Evolutionary conservation across 2,888 invertebrate genomes (phyloP).

Genomic region (Koerneria pararmatus): DNA sequence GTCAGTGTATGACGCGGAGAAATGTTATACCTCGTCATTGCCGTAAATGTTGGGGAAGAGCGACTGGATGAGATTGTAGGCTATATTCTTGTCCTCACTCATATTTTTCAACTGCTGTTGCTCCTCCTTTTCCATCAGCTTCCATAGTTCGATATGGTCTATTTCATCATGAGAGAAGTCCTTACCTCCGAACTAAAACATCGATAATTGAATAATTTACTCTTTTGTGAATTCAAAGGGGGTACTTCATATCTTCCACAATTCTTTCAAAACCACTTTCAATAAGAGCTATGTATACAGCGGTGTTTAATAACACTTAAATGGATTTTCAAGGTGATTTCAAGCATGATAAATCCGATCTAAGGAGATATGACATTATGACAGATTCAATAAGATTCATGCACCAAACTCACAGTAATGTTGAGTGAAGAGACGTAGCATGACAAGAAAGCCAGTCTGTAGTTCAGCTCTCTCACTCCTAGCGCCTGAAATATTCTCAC

Average conservation of each 20-base stretch:
- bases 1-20: no score
- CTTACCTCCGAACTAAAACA: conserved; percentile 70
- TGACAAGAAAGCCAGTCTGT: conserved; percentile 86
- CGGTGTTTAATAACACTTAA: no score
- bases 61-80: conserved; percentile 81
- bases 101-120: conserved; percentile 66
- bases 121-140: conserved; percentile 69
- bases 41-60: conserved; percentile 92
- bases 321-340: no score
- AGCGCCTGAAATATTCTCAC: conserved; percentile 77
- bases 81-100: conserved; percentile 80
- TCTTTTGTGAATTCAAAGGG: no score
- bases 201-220: no score
- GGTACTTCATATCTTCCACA: no score
- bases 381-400: no score
- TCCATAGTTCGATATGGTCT: conserved; percentile 67
- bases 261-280: no score
- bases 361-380: no score
- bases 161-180: conserved; percentile 81
- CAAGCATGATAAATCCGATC: no score
- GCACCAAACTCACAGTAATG: conserved; percentile 71
- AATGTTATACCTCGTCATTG: conserved; percentile 45
- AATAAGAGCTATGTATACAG: no score
- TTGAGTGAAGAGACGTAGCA: conserved; percentile 85
- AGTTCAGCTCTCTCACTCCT: conserved; percentile 80